Conservation (phyloP, 1,140 invertebrate species). For the Pseudomyrmex pallidus region DNA sequence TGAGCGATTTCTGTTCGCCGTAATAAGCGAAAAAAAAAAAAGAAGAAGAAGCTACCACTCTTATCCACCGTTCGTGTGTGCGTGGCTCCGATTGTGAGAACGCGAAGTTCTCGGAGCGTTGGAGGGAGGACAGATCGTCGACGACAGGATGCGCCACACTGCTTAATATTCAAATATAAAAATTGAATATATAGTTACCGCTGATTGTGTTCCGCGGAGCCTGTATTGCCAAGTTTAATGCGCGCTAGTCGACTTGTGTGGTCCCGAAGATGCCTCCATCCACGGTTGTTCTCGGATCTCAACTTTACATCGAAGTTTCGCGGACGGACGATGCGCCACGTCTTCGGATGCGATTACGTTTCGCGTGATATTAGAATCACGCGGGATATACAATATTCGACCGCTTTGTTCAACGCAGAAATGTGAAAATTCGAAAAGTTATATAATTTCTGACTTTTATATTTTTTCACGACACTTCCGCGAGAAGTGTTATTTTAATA, state of each 20-base stretch:
- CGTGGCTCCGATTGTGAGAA: constrained; percentile 43
- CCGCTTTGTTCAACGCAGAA: not conserved
- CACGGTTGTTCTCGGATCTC: constrained; percentile 31
- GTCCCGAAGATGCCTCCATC: constrained; percentile 64
- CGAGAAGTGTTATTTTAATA: no score
- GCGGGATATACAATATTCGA: constrained; percentile 21
- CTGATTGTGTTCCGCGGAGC: constrained; percentile 73
- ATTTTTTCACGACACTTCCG: not conserved
- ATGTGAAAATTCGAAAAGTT: not conserved
- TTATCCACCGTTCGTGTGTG: constrained; percentile 25
- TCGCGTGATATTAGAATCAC: constrained; percentile 2
- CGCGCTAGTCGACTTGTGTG: constrained; percentile 72
- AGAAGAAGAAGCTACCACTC: not conserved
- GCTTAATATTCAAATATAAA: constrained; percentile 78
- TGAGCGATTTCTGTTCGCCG: constrained; percentile 41
- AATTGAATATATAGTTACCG: constrained; percentile 80
- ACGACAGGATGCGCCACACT: constrained; percentile 65
- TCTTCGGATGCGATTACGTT: constrained; percentile 34
- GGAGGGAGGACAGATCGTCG: constrained; percentile 39
- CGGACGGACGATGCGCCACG: constrained; percentile 1
- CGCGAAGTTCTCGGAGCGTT: constrained; percentile 23
- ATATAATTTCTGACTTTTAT: not conserved
- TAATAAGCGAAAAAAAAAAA: constrained; percentile 32
- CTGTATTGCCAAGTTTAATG: constrained; percentile 77
- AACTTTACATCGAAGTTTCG: constrained; percentile 36